These are phyloP conservation scores for Heliopora coerulea DNA, from an alignment of 92 coral and sea anemone species.

Conservation along the genomic window DNA sequence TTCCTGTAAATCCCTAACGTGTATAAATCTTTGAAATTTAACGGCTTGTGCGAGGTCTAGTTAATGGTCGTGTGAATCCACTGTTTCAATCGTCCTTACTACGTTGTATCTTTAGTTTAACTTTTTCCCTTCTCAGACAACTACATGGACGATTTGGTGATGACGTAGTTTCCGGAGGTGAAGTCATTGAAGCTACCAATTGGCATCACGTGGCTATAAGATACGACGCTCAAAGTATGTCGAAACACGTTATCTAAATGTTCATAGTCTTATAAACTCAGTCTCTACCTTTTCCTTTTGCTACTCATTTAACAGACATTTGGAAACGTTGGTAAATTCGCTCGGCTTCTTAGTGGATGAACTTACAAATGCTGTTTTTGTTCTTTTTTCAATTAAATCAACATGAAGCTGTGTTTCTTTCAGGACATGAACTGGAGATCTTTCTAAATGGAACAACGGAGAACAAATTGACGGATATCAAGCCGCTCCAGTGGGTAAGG, in stretches of 20 bases:
- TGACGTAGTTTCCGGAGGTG: slow-evolving; percentile 56
- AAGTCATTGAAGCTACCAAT: slow-evolving; percentile 76
- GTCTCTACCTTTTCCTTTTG: not conserved
- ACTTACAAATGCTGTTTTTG: no score
- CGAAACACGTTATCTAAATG: not conserved
- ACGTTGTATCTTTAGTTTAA: no score
- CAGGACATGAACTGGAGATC: slow-evolving; percentile 73
- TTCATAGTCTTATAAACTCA: not conserved
- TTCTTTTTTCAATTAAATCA: no score
- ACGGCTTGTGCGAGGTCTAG: no score
- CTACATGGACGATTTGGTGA: slow-evolving; percentile 81
- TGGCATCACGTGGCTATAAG: slow-evolving; percentile 96
- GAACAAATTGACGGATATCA: slow-evolving; percentile 53
- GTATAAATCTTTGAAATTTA: no score
- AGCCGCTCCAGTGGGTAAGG: slow-evolving; percentile 72
- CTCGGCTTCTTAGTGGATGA: no score
- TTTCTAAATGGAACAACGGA: slow-evolving; percentile 85
- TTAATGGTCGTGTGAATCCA: no score
- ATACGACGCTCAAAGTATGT: slow-evolving; percentile 93
- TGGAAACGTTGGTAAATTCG: no score
- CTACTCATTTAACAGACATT: no score
- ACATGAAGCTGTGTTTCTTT: no score
- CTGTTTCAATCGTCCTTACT: no score
- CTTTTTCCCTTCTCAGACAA: slow-evolving; percentile 41
- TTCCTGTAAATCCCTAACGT: no score